phyloP scores from a whole-genome alignment of 1,140 invertebrate species.

The Chelonus insularis region DNA sequence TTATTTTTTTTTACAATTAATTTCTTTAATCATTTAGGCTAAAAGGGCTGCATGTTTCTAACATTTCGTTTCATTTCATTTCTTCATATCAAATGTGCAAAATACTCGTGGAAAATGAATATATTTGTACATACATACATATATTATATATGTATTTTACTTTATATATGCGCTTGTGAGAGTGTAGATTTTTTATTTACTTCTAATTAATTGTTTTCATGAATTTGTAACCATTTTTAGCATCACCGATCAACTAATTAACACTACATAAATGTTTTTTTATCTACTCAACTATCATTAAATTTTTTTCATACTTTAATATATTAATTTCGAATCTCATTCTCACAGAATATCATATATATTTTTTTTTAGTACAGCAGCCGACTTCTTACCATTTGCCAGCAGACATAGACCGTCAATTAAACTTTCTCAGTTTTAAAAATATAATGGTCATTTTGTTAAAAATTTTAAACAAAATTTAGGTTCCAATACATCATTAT shows the following conservation, averaged over 20 bases:
- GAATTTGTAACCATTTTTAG: slow-evolving; percentile 11
- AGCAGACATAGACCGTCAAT: slow-evolving; percentile 56
- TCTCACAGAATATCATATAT: slow-evolving; percentile 50
- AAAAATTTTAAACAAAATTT: no score
- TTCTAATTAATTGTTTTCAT: no score
- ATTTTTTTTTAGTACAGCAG: slow-evolving; percentile 52
- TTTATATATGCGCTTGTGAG: no score
- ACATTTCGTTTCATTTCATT: slow-evolving; percentile 34
- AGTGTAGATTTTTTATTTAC: no score
- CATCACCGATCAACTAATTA: slow-evolving; percentile 34
- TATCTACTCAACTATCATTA: slow-evolving; percentile 47
- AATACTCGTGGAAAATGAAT: slow-evolving; percentile 58
- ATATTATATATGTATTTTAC: slow-evolving; percentile 23
- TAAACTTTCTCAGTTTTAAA: slow-evolving; percentile 32
- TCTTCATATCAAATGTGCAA: slow-evolving; percentile 57
- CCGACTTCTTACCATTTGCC: slow-evolving; percentile 37
- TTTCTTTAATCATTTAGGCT: no score
- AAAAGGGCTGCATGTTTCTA: no score
- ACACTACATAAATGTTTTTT: slow-evolving; percentile 51
- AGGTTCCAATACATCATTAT: no score
- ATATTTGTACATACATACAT: slow-evolving; percentile 35
- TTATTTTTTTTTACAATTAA: no score
- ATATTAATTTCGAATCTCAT: slow-evolving; percentile 57
- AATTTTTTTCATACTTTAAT: slow-evolving; percentile 45
- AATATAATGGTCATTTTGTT: slow-evolving; percentile 9